These are phyloP conservation scores for Oceanodroma leucorhoa DNA, from an alignment of 2,797 vertebrate genomes.

Conservation along the genomic window DNA sequence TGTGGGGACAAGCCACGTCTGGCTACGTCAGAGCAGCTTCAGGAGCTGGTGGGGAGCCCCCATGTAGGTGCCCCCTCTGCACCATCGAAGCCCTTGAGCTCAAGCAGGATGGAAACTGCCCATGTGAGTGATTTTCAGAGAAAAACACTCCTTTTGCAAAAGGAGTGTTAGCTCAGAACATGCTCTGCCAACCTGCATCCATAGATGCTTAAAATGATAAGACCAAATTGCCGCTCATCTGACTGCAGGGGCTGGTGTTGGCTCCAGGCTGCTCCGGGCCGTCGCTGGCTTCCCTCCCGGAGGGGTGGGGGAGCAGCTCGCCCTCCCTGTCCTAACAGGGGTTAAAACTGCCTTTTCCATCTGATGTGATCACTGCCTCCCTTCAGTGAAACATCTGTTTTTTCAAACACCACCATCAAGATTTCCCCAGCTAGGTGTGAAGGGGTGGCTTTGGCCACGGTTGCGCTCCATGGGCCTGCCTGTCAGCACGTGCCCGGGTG, in stretches of 20 bases:
- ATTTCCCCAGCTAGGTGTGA: not conserved
- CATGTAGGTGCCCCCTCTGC: rapidly evolving
- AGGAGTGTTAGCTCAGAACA: not conserved
- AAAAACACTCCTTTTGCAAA: not conserved
- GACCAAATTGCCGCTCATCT: not conserved
- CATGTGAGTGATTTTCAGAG: not conserved
- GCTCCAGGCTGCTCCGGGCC: not conserved
- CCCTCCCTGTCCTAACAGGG: not conserved
- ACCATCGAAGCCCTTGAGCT: not conserved
- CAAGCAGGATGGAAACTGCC: not conserved
- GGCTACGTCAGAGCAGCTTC: not conserved
- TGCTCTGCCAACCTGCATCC: not conserved
- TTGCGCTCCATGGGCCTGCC: rapidly evolving
- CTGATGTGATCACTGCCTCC: not conserved
- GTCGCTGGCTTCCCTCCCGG: rapidly evolving
- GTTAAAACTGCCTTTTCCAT: not conserved
- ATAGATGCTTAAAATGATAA: not conserved
- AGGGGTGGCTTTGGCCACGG: not conserved
- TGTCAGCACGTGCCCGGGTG: rapidly evolving
- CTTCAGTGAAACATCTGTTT: not conserved
- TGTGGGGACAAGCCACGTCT: not conserved
- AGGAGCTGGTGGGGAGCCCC: not conserved
- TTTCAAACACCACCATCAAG: not conserved
- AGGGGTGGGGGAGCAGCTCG: not conserved
- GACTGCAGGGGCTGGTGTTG: rapidly evolving